Base-by-base conservation (phyloP, 30 jellyfish, hydroid and myxozoan species). In the Chrysaora quinquecirrha region DNA sequence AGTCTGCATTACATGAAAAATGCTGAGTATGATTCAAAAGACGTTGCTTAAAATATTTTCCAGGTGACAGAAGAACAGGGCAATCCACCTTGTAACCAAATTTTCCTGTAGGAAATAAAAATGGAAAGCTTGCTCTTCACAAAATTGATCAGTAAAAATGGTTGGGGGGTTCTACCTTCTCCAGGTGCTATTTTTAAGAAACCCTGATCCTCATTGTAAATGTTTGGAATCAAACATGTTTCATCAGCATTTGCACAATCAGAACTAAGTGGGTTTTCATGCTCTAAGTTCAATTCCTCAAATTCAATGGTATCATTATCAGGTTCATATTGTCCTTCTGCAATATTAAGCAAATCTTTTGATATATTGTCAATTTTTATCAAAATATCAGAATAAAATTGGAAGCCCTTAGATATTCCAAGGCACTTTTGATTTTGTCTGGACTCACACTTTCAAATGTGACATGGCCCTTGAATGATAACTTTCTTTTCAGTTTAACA, bases 381-480 rank as follows among this genome's bases (percentile, higher is more conserved):
- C 16, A 30, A 10, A 23, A 64, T 29, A 32, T 64, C 77, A 2
- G 12, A 1, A 68, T 38, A 48, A 18, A 38, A 50, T 48, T 74
- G 78, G 9, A 16, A 6, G 27, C 79, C 34, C 43, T 72, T 46
- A 72, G 78, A 27, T 30, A 43, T 19, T 38, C 20, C 78, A 72
- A 72, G 43, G 79, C 79, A 46, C 7, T 11, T 9, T 18, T 12
- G 19, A 74, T 68, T n/a, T 20, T 23, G 27, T 46, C 78, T 9
- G 84, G 84, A 32, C 84, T 22, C 9, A 47, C 84, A 19, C 33
- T 20, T 18, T 72, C 84, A 72, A 43, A 72, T 9, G 10, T 20
- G 19, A 72, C 84, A 72, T 72, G 84, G 0, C 84, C 84, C 9
- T 72, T 33, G 32, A 10, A 72, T 32, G 22, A 24, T 22, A 72